These are phyloP conservation scores for Bimastos eiseni DNA, from an alignment of 2,888 invertebrate genomes.

Conservation along the genomic window DNA sequence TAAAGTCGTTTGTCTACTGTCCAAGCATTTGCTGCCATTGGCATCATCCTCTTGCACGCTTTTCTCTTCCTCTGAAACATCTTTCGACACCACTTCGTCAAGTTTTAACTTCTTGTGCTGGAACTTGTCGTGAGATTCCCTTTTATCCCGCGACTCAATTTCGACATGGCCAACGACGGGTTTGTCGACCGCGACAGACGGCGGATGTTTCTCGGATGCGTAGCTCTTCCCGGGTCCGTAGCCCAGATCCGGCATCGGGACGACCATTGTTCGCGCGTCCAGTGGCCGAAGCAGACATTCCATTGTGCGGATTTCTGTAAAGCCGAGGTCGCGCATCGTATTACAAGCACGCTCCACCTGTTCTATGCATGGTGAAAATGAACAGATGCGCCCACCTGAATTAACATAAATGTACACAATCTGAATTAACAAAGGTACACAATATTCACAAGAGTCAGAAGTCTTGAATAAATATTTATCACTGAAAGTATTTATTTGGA, in stretches of 20 bases:
- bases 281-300: slow-evolving; percentile 70
- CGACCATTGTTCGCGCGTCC: slow-evolving; percentile 53
- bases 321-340: slow-evolving; percentile 73
- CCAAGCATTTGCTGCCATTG: not conserved
- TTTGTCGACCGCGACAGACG: not conserved
- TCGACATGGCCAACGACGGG: slow-evolving; percentile 35
- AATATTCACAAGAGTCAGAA: too few species aligned
- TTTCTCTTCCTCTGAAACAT: not conserved
- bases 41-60: slow-evolving; percentile 9
- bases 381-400: slow-evolving; percentile 88
- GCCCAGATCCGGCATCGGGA: slow-evolving; percentile 47
- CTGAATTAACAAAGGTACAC: too few species aligned
- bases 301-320: slow-evolving; percentile 80
- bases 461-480: too few species aligned
- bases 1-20: not conserved
- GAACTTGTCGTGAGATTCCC: slow-evolving; percentile 26
- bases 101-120: not conserved
- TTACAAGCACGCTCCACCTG: slow-evolving; percentile 90
- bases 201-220: not conserved
- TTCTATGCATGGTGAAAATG: slow-evolving; percentile 98
- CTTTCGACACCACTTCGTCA: not conserved
- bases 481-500: not conserved
- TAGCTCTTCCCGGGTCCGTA: not conserved
- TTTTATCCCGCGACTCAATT: slow-evolving; percentile 76
- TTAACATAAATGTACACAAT: too few species aligned